Evolutionary conservation across 2,888 invertebrate genomes (phyloP).

Genomic region (Lycaena phlaeas): DNA sequence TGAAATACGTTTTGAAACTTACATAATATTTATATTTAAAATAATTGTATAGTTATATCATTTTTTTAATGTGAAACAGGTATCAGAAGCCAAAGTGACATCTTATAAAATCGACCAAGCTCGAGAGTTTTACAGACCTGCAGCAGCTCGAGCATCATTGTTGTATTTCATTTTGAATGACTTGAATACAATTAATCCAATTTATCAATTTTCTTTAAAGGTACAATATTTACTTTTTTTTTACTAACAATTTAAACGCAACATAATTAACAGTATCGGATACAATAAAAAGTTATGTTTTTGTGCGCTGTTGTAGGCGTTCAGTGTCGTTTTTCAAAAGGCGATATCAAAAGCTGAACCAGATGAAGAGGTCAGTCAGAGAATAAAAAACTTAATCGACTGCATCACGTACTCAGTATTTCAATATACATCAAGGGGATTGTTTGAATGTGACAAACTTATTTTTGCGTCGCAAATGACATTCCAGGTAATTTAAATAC

Average conservation of each 20-base stretch:
- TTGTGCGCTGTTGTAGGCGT: constrained; percentile 88
- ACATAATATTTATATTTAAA: too few relatives aligned
- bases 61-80: constrained; percentile 42
- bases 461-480: constrained; percentile 98
- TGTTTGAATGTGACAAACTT: constrained; percentile 97
- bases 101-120: constrained; percentile 94
- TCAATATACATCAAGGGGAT: constrained; percentile 93
- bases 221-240: constrained; percentile 43
- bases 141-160: constrained; percentile 93
- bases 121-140: constrained; percentile 89
- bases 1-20: too few relatives aligned
- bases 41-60: too few relatives aligned
- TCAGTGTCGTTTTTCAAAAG: constrained; percentile 97
- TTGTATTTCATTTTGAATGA: constrained; percentile 97
- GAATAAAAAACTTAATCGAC: constrained; percentile 93
- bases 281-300: not conserved
- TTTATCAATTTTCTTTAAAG: constrained; percentile 97
- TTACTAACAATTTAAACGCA: not conserved
- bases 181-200: constrained; percentile 95
- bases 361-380: constrained; percentile 81
- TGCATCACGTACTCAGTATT: constrained; percentile 96
- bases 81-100: constrained; percentile 92
- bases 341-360: constrained; percentile 92
- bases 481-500: constrained; percentile 78
- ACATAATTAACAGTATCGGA: too few relatives aligned